Conservation (phyloP, 2,113 vertebrate genomes). For the Seriola rivoliana region DNA sequence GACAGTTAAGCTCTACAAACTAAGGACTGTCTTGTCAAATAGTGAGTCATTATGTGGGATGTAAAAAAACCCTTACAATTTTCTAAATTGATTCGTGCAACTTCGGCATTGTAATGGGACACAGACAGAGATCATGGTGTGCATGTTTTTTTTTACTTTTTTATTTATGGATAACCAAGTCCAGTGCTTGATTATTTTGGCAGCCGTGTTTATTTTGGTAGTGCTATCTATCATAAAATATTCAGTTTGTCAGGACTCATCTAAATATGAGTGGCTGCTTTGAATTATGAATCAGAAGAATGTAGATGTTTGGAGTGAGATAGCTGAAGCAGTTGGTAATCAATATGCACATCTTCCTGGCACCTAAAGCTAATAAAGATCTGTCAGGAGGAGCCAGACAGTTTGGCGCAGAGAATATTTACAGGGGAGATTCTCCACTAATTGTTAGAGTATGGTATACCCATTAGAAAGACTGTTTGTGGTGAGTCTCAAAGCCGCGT, state of each 20-base stretch:
- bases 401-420: constrained; percentile 70
- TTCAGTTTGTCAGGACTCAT: constrained; percentile 59
- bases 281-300: constrained; percentile 69
- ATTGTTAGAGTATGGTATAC: constrained; percentile 64
- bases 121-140: constrained; percentile 11
- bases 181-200: constrained; percentile 30
- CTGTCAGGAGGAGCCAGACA: constrained; percentile 70
- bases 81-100: constrained; percentile 43
- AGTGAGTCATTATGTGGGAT: constrained; percentile 43
- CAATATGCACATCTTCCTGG: constrained; percentile 75
- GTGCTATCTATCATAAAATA: constrained; percentile 54
- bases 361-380: constrained; percentile 74
- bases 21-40: constrained; percentile 26
- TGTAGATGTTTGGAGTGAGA: constrained; percentile 60
- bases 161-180: constrained; percentile 25
- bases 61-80: constrained; percentile 46
- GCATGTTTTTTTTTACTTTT: constrained; percentile 11
- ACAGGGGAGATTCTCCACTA: constrained; percentile 67
- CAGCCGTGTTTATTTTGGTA: constrained; percentile 7
- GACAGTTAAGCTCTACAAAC: constrained; percentile 43
- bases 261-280: constrained; percentile 48
- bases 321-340: constrained; percentile 62
- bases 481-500: constrained; percentile 48
- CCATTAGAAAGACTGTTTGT: constrained; percentile 60
- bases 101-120: constrained; percentile 7